Evolutionary conservation across 2,797 vertebrate genomes (phyloP).

Genomic region (Spea hammondii): DNA sequence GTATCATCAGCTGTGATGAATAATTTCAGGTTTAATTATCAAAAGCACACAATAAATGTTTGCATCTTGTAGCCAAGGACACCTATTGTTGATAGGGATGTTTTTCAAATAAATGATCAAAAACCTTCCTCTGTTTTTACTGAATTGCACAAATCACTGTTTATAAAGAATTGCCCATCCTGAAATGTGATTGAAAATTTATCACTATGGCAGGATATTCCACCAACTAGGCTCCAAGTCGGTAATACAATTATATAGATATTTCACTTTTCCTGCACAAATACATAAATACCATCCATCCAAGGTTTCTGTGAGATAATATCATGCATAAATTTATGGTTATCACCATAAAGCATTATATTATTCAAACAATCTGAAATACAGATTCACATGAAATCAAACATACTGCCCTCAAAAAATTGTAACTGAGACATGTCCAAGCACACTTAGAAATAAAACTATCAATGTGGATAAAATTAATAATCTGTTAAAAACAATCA

Average conservation of each 20-base stretch:
- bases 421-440: conserved; percentile 10
- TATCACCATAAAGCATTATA: conserved; percentile 37
- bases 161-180: conserved; percentile 40
- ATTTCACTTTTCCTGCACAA: conserved; percentile 13
- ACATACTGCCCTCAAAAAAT: conserved; percentile 5
- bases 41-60: too few species aligned
- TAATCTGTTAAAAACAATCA: conserved; percentile 16
- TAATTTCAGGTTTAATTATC: too few species aligned
- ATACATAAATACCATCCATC: conserved; percentile 44
- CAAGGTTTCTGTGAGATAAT: conserved; percentile 44
- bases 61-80: conserved; percentile 4
- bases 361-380: conserved; percentile 6
- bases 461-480: conserved; percentile 22
- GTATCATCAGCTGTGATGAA: too few species aligned
- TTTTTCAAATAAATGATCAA: conserved; percentile 17
- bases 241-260: conserved; percentile 48
- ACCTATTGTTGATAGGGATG: conserved; percentile 8
- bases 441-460: conserved; percentile 24
- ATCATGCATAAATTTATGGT: conserved; percentile 40
- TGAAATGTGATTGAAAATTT: conserved; percentile 43
- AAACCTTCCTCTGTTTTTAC: conserved; percentile 36
- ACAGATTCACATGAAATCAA: conserved; percentile 25
- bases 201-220: conserved; percentile 38
- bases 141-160: conserved; percentile 34
- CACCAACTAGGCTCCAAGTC: conserved; percentile 38